Percentiles rank a stretch among this genome's conserved stretches.
Conservation (phyloP, 2,113 vertebrate species). For the Pogonocichla stellata region DNA sequence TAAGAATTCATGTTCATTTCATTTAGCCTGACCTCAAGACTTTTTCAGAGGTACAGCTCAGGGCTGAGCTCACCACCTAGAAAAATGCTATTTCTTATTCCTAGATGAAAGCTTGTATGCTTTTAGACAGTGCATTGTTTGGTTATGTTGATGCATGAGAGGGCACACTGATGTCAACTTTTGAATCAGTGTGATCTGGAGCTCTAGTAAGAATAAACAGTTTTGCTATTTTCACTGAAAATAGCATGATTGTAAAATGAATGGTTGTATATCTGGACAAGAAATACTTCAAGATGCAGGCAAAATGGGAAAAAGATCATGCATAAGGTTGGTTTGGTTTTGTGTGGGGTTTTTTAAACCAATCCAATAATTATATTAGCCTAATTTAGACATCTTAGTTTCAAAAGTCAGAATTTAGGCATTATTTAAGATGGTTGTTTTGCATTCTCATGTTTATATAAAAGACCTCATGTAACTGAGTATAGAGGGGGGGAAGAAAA, state of each 20-base stretch:
- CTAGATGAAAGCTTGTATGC: background rate
- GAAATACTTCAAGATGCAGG: background rate
- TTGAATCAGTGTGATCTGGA: background rate
- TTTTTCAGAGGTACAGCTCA: background rate
- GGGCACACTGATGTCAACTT: background rate
- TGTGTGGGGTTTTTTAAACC: background rate
- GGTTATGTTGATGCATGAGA: background rate
- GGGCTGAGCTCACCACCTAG: background rate
- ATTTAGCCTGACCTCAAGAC: background rate
- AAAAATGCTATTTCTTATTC: background rate
- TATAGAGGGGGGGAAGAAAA: background rate
- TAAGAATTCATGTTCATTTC: background rate
- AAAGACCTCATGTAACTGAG: slow-evolving; percentile 30
- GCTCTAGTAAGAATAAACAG: background rate
- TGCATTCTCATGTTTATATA: slow-evolving; percentile 43
- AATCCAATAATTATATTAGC: background rate
- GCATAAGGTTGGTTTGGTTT: background rate
- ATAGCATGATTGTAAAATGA: background rate
- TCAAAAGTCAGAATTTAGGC: background rate
- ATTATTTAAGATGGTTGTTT: background rate
- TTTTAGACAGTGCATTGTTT: background rate
- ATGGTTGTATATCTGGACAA: background rate
- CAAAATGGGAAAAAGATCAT: background rate
- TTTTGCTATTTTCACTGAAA: background rate
- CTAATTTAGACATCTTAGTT: background rate